phyloP scores from a whole-genome alignment of 2,113 vertebrate genomes.

The Lanius ludovicianus region DNA sequence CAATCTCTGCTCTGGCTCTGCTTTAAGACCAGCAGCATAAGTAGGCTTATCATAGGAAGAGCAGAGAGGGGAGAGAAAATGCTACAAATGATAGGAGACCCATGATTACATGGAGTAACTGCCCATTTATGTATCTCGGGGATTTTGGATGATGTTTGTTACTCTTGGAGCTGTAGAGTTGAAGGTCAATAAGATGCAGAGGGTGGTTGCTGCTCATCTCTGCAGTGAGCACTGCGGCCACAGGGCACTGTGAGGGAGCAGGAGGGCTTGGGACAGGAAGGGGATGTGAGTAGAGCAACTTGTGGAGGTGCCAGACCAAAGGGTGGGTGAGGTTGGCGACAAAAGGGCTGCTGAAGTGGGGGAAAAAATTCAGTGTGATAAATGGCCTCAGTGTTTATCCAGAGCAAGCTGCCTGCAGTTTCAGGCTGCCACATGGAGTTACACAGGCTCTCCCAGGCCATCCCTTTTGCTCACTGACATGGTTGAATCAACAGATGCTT shows the following conservation, averaged over 20 bases:
- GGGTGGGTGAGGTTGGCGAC: not conserved
- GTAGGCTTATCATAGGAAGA: not conserved
- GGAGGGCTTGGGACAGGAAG: fast-evolving
- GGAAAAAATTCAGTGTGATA: not conserved
- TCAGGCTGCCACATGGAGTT: not conserved
- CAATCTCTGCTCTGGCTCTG: not conserved
- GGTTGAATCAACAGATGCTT: not conserved
- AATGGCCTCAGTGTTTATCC: not conserved
- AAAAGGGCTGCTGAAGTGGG: not conserved
- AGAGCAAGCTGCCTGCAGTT: not conserved
- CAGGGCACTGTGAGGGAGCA: not conserved
- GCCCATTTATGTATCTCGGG: not conserved
- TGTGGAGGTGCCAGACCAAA: not conserved
- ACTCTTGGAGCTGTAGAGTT: not conserved
- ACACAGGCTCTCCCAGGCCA: not conserved
- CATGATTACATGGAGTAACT: not conserved
- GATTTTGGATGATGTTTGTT: not conserved
- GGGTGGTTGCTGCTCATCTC: not conserved
- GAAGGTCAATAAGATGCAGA: not conserved
- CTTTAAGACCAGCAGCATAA: not conserved
- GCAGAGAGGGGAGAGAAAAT: not conserved
- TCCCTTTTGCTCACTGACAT: not conserved
- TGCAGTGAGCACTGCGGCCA: fast-evolving
- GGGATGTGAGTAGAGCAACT: not conserved
- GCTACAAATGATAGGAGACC: not conserved